Evolutionary conservation across 92 coral and sea anemone genomes (phyloP).

Genomic region (Ricordea florida): DNA sequence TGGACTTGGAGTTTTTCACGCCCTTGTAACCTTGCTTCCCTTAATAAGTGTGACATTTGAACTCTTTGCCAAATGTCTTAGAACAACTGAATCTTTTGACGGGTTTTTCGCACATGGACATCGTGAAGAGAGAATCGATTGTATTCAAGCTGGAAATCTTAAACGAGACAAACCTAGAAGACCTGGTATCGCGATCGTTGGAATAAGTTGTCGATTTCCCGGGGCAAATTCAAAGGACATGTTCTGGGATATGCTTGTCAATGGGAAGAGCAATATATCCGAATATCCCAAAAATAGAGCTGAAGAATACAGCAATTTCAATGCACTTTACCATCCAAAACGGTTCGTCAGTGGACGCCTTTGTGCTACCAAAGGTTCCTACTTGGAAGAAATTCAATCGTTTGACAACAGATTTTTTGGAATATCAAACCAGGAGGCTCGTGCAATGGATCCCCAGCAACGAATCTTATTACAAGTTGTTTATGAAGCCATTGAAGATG

Average conservation of each 20-base stretch:
- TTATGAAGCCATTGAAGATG: conserved; percentile 87
- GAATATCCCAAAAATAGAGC: conserved; percentile 66
- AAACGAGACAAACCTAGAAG: neutral
- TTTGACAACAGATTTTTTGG: conserved; percentile 82
- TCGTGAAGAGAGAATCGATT: neutral
- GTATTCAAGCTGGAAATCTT: neutral
- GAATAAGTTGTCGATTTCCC: conserved; percentile 84
- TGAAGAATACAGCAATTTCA: conserved; percentile 48
- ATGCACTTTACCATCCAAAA: conserved; percentile 62
- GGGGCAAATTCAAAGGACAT: conserved; percentile 55
- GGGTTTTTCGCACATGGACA: neutral
- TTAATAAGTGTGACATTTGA: neutral
- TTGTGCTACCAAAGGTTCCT: conserved; percentile 70
- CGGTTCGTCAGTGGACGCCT: conserved; percentile 64
- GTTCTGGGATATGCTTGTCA: conserved; percentile 67
- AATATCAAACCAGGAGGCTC: conserved; percentile 76
- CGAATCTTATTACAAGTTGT: conserved; percentile 73
- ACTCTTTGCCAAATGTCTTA: neutral
- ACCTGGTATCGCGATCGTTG: conserved; percentile 57
- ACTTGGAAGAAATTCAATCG: conserved; percentile 62
- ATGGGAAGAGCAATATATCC: conserved; percentile 47
- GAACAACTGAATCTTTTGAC: neutral
- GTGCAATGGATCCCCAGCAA: conserved; percentile 87
- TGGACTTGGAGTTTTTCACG: conserved; percentile 52
- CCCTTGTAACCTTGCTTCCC: conserved; percentile 47